Evolutionary conservation across 1,140 invertebrate genomes (phyloP), one percentile per base, ranked within the genome.

Genomic region (Chironomus tepperi): DNA sequence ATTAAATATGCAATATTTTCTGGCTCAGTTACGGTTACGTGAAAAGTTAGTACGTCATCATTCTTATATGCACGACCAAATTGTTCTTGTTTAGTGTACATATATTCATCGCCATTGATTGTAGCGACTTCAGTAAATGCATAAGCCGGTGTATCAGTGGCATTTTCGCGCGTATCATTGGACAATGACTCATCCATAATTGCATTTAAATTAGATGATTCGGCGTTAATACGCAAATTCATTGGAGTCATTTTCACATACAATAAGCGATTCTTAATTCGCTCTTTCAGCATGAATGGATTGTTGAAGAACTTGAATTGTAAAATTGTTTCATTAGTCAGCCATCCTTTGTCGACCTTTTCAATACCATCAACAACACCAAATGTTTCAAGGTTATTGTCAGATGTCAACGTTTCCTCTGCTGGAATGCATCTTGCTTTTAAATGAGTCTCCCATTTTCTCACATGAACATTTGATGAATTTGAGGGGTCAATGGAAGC

Each of bases 221-320:
- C 73, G 19, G 73, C 78, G 74, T 85, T 84, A 75, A 86, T 85
- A 73, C 87, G 85, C 78, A 94, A 85, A 80, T 90, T 89, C 75
- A 95, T 88, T 74, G 93, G 91, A 75, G 92, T 94, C 75, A 86
- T 84, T 84, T 92, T 92, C 73, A 91, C 88, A 78, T 87, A 86
- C 76, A 93, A 85, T 75, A 87, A 85, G 77, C 87, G 88, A 77
- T 88, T 88, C 77, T 90, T 85, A 80, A 94, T 89, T 77, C 88
- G 89, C 78, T 89, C 88, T 79, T 94, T 94, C 75, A 96, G 86
- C 75, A 89, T 89, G 75, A 97, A 89, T 1, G 95, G 92, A 79
- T 91, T 91, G 78, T 91, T 90, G 78, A 90, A 90, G 78, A 97
- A 85, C 81, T 95, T 94, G 72, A 98, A 88, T 81, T 97, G 94